Evolutionary conservation across 2,113 vertebrate genomes (phyloP).

Genomic region (Labeo catla): DNA sequence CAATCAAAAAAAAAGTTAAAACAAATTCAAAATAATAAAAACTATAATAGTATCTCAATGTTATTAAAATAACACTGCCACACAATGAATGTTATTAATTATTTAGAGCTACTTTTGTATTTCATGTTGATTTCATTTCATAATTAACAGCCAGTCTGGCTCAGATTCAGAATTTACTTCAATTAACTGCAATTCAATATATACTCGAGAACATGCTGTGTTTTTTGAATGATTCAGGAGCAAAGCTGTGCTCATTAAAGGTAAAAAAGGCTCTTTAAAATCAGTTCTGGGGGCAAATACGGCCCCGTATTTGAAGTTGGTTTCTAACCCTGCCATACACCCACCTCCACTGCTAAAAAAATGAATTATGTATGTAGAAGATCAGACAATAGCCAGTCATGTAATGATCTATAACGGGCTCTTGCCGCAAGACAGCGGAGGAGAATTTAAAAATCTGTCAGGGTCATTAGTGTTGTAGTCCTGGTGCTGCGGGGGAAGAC

Average conservation of each 20-base stretch:
- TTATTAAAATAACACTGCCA: too few relatives aligned
- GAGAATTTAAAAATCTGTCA: constrained; percentile 18
- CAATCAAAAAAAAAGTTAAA: too few relatives aligned
- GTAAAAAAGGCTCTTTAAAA: constrained; percentile 6
- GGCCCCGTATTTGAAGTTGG: background rate
- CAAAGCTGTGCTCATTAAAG: background rate
- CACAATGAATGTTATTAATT: background rate
- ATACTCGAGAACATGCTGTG: background rate
- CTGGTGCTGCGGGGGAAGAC: constrained; percentile 31
- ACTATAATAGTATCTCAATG: too few relatives aligned
- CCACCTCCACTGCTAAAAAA: constrained; percentile 25
- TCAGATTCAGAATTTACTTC: background rate
- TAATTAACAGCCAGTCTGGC: background rate
- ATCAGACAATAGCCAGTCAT: constrained; percentile 25
- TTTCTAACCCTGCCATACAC: background rate
- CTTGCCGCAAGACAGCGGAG: constrained; percentile 15
- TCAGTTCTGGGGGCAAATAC: background rate
- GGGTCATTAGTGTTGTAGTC: constrained; percentile 23
- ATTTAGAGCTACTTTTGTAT: background rate
- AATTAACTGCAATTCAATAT: background rate
- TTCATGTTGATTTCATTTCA: background rate
- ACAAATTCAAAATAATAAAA: too few relatives aligned
- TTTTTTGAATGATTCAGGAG: background rate
- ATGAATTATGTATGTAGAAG: constrained; percentile 4
- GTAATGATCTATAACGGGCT: constrained; percentile 13